phyloP scores from a whole-genome alignment of 1,140 invertebrate species.

The Eupristina koningsbergeri region DNA sequence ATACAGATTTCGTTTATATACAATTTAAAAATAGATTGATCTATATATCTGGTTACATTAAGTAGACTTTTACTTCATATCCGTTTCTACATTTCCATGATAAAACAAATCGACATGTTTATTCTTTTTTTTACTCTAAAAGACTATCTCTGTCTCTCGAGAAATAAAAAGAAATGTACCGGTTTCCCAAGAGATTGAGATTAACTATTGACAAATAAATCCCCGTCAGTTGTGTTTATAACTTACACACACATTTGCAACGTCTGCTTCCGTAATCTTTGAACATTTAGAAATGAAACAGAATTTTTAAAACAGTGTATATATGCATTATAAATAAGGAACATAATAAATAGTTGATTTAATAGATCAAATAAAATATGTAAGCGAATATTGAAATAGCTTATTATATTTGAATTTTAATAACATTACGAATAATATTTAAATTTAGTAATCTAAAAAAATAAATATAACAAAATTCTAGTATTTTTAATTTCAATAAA shows the following conservation, averaged over 20 bases:
- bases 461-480: too few species aligned
- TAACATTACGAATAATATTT: too few species aligned
- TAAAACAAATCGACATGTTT: neutral
- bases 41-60: constrained; percentile 36
- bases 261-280: constrained; percentile 59
- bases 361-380: neutral
- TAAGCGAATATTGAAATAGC: too few species aligned
- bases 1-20: neutral
- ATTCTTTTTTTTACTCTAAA: constrained; percentile 16
- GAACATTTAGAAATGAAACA: constrained; percentile 64
- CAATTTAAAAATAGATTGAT: constrained; percentile 66
- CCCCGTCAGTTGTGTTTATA: constrained; percentile 50
- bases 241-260: too few species aligned
- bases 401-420: too few species aligned
- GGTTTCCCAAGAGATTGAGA: constrained; percentile 1
- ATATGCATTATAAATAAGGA: neutral
- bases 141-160: constrained; percentile 19
- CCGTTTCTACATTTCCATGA: neutral
- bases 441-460: too few species aligned
- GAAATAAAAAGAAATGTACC: constrained; percentile 4
- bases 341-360: too few species aligned
- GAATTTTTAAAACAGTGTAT: neutral
- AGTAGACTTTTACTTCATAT: constrained; percentile 57
- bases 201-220: constrained; percentile 64
- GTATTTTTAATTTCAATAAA: too few species aligned